Evolutionary conservation across 37 sponge, comb jelly and placozoan genomes (phyloP), one percentile per base, ranked within the genome.

Genomic region (Halichondria panicea): DNA sequence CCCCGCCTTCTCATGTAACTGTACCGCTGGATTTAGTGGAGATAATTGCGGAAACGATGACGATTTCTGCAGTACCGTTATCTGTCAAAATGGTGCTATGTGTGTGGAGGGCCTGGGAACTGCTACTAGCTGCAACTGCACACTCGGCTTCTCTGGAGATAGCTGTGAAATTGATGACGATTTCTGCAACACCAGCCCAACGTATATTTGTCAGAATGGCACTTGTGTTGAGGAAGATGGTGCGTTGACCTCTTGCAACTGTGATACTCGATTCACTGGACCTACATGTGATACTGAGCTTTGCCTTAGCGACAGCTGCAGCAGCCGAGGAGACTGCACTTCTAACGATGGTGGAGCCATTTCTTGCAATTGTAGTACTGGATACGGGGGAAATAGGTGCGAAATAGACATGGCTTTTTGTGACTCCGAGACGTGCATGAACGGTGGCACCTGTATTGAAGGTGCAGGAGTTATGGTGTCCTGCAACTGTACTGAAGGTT

Each of bases 41-140:
- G 35, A 59, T 72, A 46, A 61, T 7, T 85, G 85, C 72, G 18
- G 31, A 24, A 27, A 15, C 27, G 85, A 63, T 38, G 54, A 55
- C 40, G 68, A 72, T 36, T 78, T 69, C 72, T 89, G 89, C 39
- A 56, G 48, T 1, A 4, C 46, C 37, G 25, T 11, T 44, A 43
- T 60, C 41, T 89, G 89, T 79, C 25, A 37, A 15, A 89, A 89
- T 74, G 84, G 88, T 55, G 88, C 80, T 25, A 79, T 80, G 8
- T 89, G 89, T 35, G 18, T 19, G 31, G 84, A 89, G 36, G 68
- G 77, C 7, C 0, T 52, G 64, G 88, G 88, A 37, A 61, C 60
- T 31, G 31, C 19, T 13, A 73, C 54, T 8, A 24, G 32, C 37
- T 86, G 87, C 46, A 38, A 30, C 42, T 81, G 81, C 42, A 13